A percentile compares a stretch with the other conserved stretches of the same genome.
Evolutionary conservation across 2,113 vertebrate species (phyloP).

Genomic region (Channa argus): DNA sequence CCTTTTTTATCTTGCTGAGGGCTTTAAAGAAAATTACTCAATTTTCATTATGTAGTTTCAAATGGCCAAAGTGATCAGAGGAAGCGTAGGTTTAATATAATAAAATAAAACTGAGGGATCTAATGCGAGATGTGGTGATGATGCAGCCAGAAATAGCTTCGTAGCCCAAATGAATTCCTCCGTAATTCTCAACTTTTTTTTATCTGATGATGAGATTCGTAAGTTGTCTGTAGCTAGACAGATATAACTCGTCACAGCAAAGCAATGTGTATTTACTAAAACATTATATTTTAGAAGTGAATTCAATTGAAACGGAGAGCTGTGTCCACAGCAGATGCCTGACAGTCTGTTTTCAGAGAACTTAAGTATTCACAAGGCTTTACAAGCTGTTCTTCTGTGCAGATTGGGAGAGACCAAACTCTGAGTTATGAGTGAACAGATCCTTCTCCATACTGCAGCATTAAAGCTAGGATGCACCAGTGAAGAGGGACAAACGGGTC

Average conservation of each 20-base stretch:
- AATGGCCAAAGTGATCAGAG: slow-evolving; percentile 31
- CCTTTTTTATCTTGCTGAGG: not conserved
- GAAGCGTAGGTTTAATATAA: slow-evolving; percentile 11
- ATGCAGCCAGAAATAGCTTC: slow-evolving; percentile 5
- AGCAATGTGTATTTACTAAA: slow-evolving; percentile 43
- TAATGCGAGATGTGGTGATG: slow-evolving; percentile 7
- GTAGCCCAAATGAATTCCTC: slow-evolving; percentile 6
- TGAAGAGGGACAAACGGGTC: slow-evolving; percentile 26
- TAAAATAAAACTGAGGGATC: slow-evolving; percentile 3
- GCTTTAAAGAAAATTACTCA: slow-evolving; percentile 40
- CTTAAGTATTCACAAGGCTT: slow-evolving; percentile 47
- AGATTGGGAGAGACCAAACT: slow-evolving; percentile 41
- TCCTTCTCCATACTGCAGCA: slow-evolving; percentile 26
- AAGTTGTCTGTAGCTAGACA: slow-evolving; percentile 18
- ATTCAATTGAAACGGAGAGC: slow-evolving; percentile 42
- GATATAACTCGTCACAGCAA: slow-evolving; percentile 18
- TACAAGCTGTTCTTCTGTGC: slow-evolving; percentile 57
- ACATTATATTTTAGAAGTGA: slow-evolving; percentile 48
- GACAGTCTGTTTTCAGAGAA: slow-evolving; percentile 60
- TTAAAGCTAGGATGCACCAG: not conserved
- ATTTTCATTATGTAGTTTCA: slow-evolving; percentile 35
- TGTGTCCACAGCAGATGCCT: slow-evolving; percentile 64
- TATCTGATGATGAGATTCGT: slow-evolving; percentile 25
- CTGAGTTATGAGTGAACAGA: slow-evolving; percentile 39
- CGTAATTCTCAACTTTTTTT: not conserved